Base-by-base conservation (phyloP, 2,797 vertebrate genomes). In the Hoplostethus mediterraneus region DNA sequence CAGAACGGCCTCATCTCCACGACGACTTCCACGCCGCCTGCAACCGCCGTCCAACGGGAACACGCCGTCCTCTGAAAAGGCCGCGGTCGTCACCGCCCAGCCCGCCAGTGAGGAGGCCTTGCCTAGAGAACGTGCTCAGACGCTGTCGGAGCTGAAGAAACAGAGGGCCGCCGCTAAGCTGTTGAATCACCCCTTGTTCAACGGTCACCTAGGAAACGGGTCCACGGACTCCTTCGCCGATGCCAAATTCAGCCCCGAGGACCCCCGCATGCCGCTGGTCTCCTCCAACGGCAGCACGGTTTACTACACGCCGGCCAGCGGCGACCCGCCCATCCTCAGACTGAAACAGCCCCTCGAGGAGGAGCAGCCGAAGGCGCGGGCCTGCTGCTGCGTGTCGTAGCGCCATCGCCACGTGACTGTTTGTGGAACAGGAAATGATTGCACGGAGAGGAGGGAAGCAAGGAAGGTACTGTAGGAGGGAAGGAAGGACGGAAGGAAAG, bases 371-470 rank as follows among this genome's bases (percentile, higher is more conserved):
- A 98, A 96, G 81, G 89, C 90, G 44, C 93, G 93, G 0, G 94
- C 95, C 74, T 99, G 98, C 92, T 99, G 98, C 93, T 96, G 97
- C 21, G 93, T 99, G 84, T 98, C 97, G 13, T 99, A 97, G 93
- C 79, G 0, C 6, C 47, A 7, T 1, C 3, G 58, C 62, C 66
- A 67, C 3, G 38, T 71, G 66, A 74, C 58, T 62, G 45, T 11
- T 55, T 48, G 63, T 0, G 30, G 12, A 65, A 73, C 60, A 63
- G 71, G 57, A 75, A 75, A 49, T 33, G 64, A 80, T 83, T 71
- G 76, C 77, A 80, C 75, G 74, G 71, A 64, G 45, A 67, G 28
- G 47, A 77, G 40, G 44, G 57, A 71, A 9, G 61, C 4, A 9
- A 61, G 30, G 40, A 61, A 47, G 0, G 40, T 21, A 17, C 48